Base-by-base conservation (phyloP, 1,140 invertebrate species). In the Bombus soroeensis region DNA sequence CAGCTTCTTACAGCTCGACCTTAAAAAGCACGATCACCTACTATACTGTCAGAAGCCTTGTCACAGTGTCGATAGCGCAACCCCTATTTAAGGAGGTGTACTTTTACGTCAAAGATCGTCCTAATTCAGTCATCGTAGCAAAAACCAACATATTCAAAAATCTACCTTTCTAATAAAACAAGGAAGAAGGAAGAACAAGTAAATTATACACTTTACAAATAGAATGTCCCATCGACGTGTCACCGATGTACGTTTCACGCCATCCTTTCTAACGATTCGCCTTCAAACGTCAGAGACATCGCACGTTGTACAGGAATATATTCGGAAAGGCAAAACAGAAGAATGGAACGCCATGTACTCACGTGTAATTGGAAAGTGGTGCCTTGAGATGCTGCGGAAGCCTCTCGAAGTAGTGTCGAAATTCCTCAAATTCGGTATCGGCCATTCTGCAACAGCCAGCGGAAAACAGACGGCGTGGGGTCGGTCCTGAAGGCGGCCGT, bases 371-470 rank as follows among this genome's bases (percentile, higher is more conserved):
- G 53, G 96, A 95, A 34, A 96, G 94, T n/a, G 97, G 96, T n/a
- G 97, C 96, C 92, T 97, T 98, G 74, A 97, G 97, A 91, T 97
- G 97, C 92, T 97, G 97, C 72, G 97, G 97, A 93, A 98, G 95
- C 95, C 97, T 96, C 89, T 98, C 98, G 95, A 98, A 98, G 94
- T 97, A 97, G 89, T 97, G 97, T 87, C 97, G 97, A 95, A 98
- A 98, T 96, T 98, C 97, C 95, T 98, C 98, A 96, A 98, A 98
- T 95, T 98, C 98, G 92, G 96, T 97, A 96, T 98, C 98, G 90
- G 98, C 98, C 98, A 98, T 98, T 95, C 89, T 92, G 78, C 64
- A 47, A 34, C 10, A 10, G 25, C 47, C n/a, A 37, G 8, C 62
- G 34, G 70, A 80, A n/a, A 64, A 73, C 22, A 62, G 28, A 62